A percentile compares a stretch with the other conserved stretches of the same genome.
phyloP scores from a whole-genome alignment of 2,113 vertebrate genomes.

The Vombatus ursinus region DNA sequence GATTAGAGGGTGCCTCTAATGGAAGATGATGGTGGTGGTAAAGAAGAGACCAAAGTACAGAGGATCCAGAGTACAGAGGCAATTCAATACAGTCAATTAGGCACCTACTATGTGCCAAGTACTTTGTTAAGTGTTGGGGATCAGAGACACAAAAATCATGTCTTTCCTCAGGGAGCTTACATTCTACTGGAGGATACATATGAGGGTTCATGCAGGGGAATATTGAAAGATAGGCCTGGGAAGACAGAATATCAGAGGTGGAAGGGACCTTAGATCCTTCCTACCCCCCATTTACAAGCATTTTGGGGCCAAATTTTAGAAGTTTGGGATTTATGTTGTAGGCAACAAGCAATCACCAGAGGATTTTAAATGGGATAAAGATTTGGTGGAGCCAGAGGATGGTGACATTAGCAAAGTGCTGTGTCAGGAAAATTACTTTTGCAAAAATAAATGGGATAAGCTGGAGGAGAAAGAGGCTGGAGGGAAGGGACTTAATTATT shows the following conservation, averaged over 20 bases:
- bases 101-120: not conserved
- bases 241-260: not conserved
- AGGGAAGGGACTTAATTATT: not conserved
- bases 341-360: not conserved
- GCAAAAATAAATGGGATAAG: not conserved
- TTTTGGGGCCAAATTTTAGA: not conserved
- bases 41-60: not conserved
- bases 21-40: not conserved
- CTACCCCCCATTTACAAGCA: not conserved
- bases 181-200: not conserved
- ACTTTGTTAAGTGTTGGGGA: not conserved
- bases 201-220: not conserved
- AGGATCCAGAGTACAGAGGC: not conserved
- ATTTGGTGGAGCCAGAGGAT: not conserved
- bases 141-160: not conserved
- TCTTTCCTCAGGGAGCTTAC: not conserved
- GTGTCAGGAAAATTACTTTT: not conserved
- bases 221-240: not conserved
- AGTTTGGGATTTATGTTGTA: not conserved
- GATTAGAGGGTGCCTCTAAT: not conserved
- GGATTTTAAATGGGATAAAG: not conserved
- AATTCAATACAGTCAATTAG: not conserved
- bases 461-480: not conserved
- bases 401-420: not conserved
- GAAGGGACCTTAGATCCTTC: not conserved